phyloP scores from a whole-genome alignment of 2,797 vertebrate species.

The Aplochiton taeniatus region DNA sequence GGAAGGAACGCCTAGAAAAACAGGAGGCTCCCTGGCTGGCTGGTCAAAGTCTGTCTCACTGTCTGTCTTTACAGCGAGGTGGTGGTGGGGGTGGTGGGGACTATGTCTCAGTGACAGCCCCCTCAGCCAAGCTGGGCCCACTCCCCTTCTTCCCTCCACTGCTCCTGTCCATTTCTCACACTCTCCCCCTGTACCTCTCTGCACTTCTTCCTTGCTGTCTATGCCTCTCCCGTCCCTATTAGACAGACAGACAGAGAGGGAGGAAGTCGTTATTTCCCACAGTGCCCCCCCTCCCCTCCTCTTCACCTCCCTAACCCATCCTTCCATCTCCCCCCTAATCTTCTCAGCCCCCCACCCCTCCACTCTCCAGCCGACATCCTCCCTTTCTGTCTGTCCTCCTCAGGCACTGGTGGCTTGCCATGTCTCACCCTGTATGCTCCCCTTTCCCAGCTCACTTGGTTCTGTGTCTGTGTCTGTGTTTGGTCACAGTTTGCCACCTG shows the following conservation, averaged over 20 bases:
- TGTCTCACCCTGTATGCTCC: conserved; percentile 2
- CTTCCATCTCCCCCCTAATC: conserved; percentile 24
- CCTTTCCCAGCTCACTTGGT: neutral
- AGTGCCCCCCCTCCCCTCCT: conserved; percentile 40
- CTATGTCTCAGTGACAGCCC: conserved; percentile 15
- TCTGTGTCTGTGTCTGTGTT: neutral
- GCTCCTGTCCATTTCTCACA: no score
- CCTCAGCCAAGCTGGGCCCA: conserved; percentile 32
- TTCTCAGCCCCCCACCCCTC: conserved; percentile 27
- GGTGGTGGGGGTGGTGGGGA: conserved; percentile 34
- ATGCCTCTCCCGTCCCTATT: conserved; percentile 32
- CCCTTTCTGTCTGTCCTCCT: neutral
- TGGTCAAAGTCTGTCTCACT: conserved; percentile 13
- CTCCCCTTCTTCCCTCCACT: conserved; percentile 36
- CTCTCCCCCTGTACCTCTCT: no score
- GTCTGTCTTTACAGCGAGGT: neutral
- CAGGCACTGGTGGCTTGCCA: neutral
- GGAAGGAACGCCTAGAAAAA: conserved; percentile 62
- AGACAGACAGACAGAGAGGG: conserved; percentile 59
- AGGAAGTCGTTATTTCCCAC: conserved; percentile 67
- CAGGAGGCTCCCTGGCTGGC: conserved; percentile 33
- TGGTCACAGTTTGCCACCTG: neutral
- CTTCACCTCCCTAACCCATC: conserved; percentile 16
- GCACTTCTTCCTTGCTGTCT: conserved; percentile 31
- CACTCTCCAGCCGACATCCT: neutral